These are phyloP conservation scores for Phengaris arion DNA, from an alignment of 2,888 invertebrate species.

Conservation along the genomic window DNA sequence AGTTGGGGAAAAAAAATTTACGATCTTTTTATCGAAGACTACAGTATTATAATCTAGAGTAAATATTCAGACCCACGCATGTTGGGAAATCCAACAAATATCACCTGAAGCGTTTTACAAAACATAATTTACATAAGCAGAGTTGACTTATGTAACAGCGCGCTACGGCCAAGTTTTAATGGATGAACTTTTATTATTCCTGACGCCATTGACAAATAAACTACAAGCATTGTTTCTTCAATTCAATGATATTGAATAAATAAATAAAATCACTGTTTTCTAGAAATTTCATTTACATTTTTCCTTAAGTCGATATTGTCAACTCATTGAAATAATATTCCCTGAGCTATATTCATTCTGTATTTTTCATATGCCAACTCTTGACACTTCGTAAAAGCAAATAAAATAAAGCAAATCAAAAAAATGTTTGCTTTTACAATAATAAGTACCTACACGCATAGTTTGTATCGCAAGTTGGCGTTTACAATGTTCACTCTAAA, in stretches of 20 bases:
- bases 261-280: slow-evolving; percentile 8
- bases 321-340: background rate
- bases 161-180: background rate
- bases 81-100: background rate
- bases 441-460: background rate
- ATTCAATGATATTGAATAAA: slow-evolving; percentile 6
- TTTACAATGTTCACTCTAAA: background rate
- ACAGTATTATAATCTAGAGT: too few species aligned
- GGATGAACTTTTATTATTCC: slow-evolving; percentile 15
- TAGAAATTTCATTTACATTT: background rate
- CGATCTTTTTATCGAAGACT: too few species aligned
- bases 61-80: too few species aligned
- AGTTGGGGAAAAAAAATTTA: too few species aligned
- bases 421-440: background rate
- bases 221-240: slow-evolving; percentile 13
- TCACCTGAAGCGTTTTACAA: background rate
- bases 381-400: background rate
- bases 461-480: background rate
- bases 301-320: background rate
- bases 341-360: background rate
- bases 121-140: too few species aligned
- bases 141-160: background rate
- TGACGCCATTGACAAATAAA: slow-evolving; percentile 14
- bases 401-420: too few species aligned
- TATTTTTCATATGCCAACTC: background rate